A percentile compares a stretch with the other conserved stretches of the same genome.
Evolutionary conservation across 37 sponge, comb jelly and placozoan species (phyloP).

Genomic region (Beroe forskalii): DNA sequence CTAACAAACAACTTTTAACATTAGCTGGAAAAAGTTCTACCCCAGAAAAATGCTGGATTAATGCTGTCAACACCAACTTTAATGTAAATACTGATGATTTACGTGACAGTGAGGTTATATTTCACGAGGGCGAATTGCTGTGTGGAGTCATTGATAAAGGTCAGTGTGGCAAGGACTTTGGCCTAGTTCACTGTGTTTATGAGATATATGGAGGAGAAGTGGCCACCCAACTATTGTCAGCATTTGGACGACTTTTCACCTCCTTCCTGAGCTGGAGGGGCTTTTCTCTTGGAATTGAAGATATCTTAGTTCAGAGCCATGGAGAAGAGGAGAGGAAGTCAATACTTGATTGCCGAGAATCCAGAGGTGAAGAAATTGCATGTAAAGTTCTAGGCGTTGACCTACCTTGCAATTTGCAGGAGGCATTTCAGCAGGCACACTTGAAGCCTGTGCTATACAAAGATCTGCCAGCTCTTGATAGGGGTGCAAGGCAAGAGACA

Average conservation of each 20-base stretch:
- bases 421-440: constrained; percentile 77
- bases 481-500: constrained; percentile 3
- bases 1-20: constrained; percentile 69
- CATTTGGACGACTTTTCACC: constrained; percentile 89
- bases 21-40: constrained; percentile 81
- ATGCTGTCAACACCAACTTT: constrained; percentile 20
- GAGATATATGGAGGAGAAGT: constrained; percentile 94
- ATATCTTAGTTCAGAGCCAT: constrained; percentile 76
- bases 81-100: background rate
- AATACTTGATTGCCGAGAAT: background rate
- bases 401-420: constrained; percentile 8
- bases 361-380: constrained; percentile 55
- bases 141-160: constrained; percentile 95
- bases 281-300: constrained; percentile 92
- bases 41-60: constrained; percentile 68
- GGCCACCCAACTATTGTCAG: constrained; percentile 77
- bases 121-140: constrained; percentile 85
- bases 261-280: constrained; percentile 86
- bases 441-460: constrained; percentile 43
- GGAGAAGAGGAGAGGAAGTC: constrained; percentile 65
- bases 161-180: constrained; percentile 92
- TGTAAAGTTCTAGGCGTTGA: constrained; percentile 51
- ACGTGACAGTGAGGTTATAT: constrained; percentile 74
- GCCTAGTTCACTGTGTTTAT: constrained; percentile 85
- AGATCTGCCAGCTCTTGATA: constrained; percentile 59